A percentile compares a stretch with the other conserved stretches of the same genome.
phyloP scores from a whole-genome alignment of 2,888 invertebrate species.

The Podotricha telesiphe region DNA sequence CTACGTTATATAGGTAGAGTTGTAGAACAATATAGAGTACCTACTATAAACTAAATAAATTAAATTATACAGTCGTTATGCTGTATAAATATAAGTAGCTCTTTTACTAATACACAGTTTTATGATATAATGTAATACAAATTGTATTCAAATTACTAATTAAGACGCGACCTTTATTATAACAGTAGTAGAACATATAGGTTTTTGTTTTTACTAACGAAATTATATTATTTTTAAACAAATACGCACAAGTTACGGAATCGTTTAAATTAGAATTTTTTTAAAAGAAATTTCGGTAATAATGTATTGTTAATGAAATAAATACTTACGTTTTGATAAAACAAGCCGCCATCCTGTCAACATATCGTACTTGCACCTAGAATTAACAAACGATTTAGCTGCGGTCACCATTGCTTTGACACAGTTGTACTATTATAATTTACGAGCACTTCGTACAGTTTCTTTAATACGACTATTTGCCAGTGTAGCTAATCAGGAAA shows the following conservation, averaged over 20 bases:
- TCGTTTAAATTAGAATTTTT: no score
- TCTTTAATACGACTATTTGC: slow-evolving; percentile 55
- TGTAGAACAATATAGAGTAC: no score
- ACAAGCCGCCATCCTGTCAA: slow-evolving; percentile 74
- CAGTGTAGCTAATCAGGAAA: slow-evolving; percentile 61
- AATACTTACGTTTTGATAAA: slow-evolving; percentile 74
- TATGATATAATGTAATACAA: neutral
- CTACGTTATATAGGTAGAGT: no score
- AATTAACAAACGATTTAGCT: slow-evolving; percentile 51
- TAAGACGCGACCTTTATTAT: no score
- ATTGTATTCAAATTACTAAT: neutral
- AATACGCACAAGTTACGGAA: no score
- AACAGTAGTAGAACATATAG: no score
- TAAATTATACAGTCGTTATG: neutral
- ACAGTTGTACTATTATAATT: slow-evolving; percentile 30
- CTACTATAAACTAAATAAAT: neutral
- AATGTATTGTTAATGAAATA: neutral
- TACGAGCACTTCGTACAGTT: slow-evolving; percentile 37
- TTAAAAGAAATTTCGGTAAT: neutral
- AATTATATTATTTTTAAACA: no score
- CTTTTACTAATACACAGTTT: neutral
- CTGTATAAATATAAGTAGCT: neutral
- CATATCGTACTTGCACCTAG: slow-evolving; percentile 63
- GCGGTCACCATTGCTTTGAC: slow-evolving; percentile 24
- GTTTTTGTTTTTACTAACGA: no score